These are phyloP conservation scores for Drosophila albomicans DNA, from an alignment of 1,140 invertebrate species.

Conservation along the genomic window DNA sequence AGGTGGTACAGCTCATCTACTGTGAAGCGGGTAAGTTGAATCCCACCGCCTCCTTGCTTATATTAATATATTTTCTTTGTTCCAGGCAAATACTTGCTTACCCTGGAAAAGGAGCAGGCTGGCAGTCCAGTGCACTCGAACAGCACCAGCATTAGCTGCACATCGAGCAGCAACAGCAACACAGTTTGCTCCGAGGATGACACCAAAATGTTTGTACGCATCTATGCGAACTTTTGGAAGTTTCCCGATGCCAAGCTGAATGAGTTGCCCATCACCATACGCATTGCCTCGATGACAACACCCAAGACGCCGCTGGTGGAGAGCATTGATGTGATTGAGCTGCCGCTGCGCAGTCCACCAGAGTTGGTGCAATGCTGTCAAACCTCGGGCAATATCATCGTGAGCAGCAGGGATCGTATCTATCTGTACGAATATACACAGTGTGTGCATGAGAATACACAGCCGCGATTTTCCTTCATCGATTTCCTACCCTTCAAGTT, in stretches of 20 bases:
- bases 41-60: neutral
- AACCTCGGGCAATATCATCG: constrained; percentile 79
- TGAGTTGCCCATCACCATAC: constrained; percentile 79
- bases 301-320: constrained; percentile 78
- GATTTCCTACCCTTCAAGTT: constrained; percentile 83
- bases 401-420: constrained; percentile 80
- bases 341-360: constrained; percentile 77
- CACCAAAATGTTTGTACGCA: constrained; percentile 82
- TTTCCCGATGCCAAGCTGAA: constrained; percentile 76
- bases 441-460: constrained; percentile 79
- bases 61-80: neutral
- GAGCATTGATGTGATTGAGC: constrained; percentile 80
- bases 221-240: constrained; percentile 84
- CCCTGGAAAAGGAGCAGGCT: constrained; percentile 77
- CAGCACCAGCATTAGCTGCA: constrained; percentile 79
- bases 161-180: constrained; percentile 79
- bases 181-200: constrained; percentile 78
- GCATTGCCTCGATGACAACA: constrained; percentile 82
- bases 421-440: constrained; percentile 82
- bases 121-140: constrained; percentile 77
- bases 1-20: constrained; percentile 80
- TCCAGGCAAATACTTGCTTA: constrained; percentile 78
- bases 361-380: constrained; percentile 81
- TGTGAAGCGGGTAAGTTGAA: constrained; percentile 72
- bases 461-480: constrained; percentile 79